Conservation (phyloP, 2,113 vertebrate species). For the Neofelis nebulosa region DNA sequence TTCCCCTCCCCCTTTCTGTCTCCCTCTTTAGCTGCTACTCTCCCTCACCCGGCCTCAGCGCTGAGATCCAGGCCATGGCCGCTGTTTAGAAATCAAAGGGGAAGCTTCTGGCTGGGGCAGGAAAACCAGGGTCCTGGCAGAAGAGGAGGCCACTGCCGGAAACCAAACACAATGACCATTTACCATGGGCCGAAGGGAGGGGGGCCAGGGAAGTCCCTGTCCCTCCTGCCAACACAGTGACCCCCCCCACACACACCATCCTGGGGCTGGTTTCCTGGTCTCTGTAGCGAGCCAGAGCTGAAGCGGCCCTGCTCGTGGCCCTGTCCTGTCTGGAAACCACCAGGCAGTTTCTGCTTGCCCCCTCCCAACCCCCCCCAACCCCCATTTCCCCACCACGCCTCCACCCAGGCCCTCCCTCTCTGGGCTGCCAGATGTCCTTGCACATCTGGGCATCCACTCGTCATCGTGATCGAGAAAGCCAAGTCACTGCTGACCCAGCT, state of each 20-base stretch:
- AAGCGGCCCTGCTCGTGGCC: background rate
- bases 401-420: background rate
- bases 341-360: background rate
- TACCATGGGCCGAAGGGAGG: constrained; percentile 27
- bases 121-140: constrained; percentile 77
- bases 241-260: background rate
- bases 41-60: background rate
- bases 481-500: background rate
- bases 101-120: constrained; percentile 71
- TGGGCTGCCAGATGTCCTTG: background rate
- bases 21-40: constrained; percentile 44
- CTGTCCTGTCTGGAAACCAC: constrained; percentile 57
- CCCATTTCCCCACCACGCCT: background rate
- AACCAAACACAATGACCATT: constrained; percentile 80
- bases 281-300: constrained; percentile 22
- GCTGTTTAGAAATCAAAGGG: constrained; percentile 68
- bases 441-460: constrained; percentile 18
- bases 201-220: constrained; percentile 71
- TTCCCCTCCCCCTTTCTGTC: background rate
- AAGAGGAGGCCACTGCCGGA: constrained; percentile 73
- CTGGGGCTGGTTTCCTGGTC: constrained; percentile 64
- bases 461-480: background rate
- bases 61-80: background rate
- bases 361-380: background rate
- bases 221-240: constrained; percentile 62